phyloP scores from a whole-genome alignment of 1,140 invertebrate genomes.

The Microplitis mediator region DNA sequence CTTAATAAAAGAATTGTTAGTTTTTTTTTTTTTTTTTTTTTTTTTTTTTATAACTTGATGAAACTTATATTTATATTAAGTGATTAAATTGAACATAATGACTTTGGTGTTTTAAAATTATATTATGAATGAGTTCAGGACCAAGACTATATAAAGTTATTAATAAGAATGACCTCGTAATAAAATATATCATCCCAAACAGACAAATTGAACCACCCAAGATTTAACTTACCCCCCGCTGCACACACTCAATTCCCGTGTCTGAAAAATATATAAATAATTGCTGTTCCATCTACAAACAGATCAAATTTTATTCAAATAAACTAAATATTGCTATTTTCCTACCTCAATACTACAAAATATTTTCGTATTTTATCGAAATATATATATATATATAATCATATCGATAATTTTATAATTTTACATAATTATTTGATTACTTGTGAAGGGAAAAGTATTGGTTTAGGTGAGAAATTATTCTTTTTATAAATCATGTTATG shows the following conservation, averaged over 20 bases:
- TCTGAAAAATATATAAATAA: neutral
- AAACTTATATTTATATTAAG: neutral
- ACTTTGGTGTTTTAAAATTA: conserved; percentile 16
- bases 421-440: too few species aligned
- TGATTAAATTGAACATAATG: conserved; percentile 21
- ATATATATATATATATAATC: too few species aligned
- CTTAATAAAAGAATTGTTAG: neutral
- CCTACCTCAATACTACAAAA: neutral
- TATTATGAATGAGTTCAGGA: conserved; percentile 28
- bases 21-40: neutral
- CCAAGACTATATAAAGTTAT: conserved; percentile 46
- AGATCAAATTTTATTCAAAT: neutral
- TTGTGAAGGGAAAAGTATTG: too few species aligned
- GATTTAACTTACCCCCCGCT: conserved; percentile 31
- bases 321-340: neutral
- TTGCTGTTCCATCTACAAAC: neutral
- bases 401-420: too few species aligned
- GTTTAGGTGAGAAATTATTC: too few species aligned
- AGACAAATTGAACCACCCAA: conserved; percentile 63
- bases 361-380: too few species aligned
- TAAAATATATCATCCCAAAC: conserved; percentile 51
- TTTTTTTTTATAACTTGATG: neutral
- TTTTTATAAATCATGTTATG: too few species aligned
- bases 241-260: neutral
- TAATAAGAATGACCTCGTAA: conserved; percentile 60